Conservation (phyloP, 2,888 invertebrate genomes). For the Orthonychiurus folsomi region DNA sequence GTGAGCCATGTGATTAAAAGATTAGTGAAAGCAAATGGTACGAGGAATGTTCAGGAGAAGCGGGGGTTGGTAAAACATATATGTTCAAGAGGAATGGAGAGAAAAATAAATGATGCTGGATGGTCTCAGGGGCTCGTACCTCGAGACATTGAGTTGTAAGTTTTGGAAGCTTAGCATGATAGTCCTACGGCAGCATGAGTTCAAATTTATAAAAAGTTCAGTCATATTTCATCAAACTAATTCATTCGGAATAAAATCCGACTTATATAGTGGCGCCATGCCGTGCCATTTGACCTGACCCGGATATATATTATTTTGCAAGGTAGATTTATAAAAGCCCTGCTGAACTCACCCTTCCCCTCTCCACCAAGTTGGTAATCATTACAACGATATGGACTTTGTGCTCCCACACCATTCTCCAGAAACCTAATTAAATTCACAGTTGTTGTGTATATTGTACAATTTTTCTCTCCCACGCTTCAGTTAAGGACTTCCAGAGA, state of each 20-base stretch:
- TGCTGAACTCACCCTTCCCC: conserved; percentile 79
- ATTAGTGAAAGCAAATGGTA: neutral
- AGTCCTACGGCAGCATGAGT: conserved; percentile 14
- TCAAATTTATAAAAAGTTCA: neutral
- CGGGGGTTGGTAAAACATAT: conserved; percentile 1
- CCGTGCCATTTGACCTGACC: no score
- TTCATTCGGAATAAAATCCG: neutral
- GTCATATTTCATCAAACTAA: neutral
- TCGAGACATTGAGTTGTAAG: conserved; percentile 15
- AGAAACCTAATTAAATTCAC: no score
- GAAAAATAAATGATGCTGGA: neutral
- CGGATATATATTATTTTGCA: no score
- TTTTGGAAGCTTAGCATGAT: conserved; percentile 16
- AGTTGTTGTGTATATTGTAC: no score
- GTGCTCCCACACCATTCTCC: conserved; percentile 98
- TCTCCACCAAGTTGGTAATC: conserved; percentile 93
- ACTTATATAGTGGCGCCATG: no score
- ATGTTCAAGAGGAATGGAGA: conserved; percentile 3
- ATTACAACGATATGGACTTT: conserved; percentile 86
- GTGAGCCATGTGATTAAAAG: neutral
- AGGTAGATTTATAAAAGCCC: no score
- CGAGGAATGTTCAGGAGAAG: neutral
- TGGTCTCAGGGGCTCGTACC: conserved; percentile 7
- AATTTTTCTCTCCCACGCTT: no score
- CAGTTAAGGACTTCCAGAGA: no score